A percentile compares a stretch with the other conserved stretches of the same genome.
Conservation (phyloP, 1,140 invertebrate genomes). For the Adoxophyes honmai region DNA sequence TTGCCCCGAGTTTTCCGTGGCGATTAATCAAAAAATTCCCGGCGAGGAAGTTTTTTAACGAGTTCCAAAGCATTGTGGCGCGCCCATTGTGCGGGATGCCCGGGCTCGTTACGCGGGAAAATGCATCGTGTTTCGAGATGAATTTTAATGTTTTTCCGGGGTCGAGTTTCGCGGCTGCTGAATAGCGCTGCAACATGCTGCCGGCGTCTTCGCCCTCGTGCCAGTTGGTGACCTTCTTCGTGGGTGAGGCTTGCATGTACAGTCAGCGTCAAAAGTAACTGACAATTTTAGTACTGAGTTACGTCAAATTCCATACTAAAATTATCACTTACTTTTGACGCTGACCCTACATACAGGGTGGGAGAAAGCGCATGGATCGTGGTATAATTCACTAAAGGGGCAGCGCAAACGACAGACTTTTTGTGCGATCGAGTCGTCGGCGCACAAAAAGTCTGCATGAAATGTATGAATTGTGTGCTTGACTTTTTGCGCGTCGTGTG, state of each 20-base stretch:
- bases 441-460: too few species aligned
- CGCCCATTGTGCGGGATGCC: constrained; percentile 21
- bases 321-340: too few species aligned
- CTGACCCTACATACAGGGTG: too few species aligned
- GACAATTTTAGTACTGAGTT: too few species aligned
- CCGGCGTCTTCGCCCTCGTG: constrained; percentile 27
- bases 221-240: constrained; percentile 47
- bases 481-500: too few species aligned
- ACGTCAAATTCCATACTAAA: too few species aligned
- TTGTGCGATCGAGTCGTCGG: too few species aligned
- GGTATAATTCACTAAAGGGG: too few species aligned
- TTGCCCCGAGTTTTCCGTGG: background rate
- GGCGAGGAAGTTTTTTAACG: constrained; percentile 29
- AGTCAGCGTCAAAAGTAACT: too few species aligned
- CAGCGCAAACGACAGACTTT: too few species aligned
- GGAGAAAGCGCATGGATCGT: too few species aligned
- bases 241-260: constrained; percentile 39
- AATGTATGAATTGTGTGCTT: too few species aligned
- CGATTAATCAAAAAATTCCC: constrained; percentile 28
- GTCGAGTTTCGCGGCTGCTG: constrained; percentile 20
- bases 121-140: constrained; percentile 31
- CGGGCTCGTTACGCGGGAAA: constrained; percentile 18
- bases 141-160: constrained; percentile 19
- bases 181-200: constrained; percentile 30
- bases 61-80: constrained; percentile 28